Conservation (phyloP, 2,113 vertebrate species). For the Brachirus orientalis region DNA sequence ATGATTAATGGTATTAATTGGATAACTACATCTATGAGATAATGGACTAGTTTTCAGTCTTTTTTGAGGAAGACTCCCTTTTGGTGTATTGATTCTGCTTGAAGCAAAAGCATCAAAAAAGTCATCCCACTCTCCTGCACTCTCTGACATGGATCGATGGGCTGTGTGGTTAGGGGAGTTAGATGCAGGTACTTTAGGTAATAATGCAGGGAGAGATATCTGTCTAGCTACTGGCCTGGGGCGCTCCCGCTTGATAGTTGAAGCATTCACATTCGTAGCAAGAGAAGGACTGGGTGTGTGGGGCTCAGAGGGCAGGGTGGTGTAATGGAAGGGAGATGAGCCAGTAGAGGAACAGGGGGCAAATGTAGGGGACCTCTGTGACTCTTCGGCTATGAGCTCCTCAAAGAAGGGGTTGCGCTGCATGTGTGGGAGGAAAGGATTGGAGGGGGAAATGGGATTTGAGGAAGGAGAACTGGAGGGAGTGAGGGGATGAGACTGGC, state of each 20-base stretch:
- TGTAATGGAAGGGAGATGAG: conserved; percentile 68
- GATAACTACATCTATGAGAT: conserved; percentile 20
- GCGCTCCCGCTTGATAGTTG: conserved; percentile 73
- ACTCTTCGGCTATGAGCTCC: conserved; percentile 88
- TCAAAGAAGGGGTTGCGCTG: conserved; percentile 94
- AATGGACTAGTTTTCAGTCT: conserved; percentile 38
- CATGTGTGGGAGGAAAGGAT: conserved; percentile 88
- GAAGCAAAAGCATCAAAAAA: conserved; percentile 91
- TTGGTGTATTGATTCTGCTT: conserved; percentile 85
- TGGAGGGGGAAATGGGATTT: conserved; percentile 84
- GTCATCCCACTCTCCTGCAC: conserved; percentile 85
- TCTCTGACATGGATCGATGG: conserved; percentile 67
- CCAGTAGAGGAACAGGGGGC: conserved; percentile 83
- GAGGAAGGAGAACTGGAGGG: conserved; percentile 70
- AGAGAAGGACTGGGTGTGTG: conserved; percentile 63
- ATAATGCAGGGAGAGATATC: conserved; percentile 76
- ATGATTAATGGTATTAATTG: conserved; percentile 2
- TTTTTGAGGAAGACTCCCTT: conserved; percentile 37
- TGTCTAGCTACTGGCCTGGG: conserved; percentile 75
- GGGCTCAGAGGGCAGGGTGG: conserved; percentile 73
- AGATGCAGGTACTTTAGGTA: conserved; percentile 46
- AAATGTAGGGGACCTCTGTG: conserved; percentile 89
- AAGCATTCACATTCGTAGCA: conserved; percentile 47
- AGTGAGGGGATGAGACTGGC: conserved; percentile 72
- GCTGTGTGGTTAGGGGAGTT: conserved; percentile 27